Conservation (phyloP, 1,140 invertebrate genomes). For the Globodera rostochiensis region DNA sequence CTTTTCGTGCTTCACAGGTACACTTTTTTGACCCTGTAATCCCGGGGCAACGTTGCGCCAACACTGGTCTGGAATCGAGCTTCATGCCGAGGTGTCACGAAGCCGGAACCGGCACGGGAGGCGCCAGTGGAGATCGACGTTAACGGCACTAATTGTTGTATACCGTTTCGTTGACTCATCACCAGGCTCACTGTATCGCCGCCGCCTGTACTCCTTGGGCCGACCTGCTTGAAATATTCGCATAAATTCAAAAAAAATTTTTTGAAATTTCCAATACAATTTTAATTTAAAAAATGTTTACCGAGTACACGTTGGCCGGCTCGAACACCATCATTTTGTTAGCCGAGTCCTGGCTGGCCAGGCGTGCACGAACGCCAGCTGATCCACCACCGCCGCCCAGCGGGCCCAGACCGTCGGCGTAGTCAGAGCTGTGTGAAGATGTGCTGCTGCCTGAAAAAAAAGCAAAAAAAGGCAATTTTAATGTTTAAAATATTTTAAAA, state of each 20-base stretch:
- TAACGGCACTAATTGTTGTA: slow-evolving; percentile 37
- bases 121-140: slow-evolving; percentile 50
- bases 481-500: too few relatives aligned
- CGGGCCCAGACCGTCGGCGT: slow-evolving; percentile 48
- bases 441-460: slow-evolving; percentile 41
- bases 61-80: slow-evolving; percentile 16
- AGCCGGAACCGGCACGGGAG: slow-evolving; percentile 51
- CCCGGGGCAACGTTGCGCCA: slow-evolving; percentile 56
- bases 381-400: slow-evolving; percentile 37
- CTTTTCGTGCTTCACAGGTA: slow-evolving; percentile 32
- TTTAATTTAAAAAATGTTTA: neutral
- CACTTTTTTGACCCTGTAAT: slow-evolving; percentile 64
- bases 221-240: neutral
- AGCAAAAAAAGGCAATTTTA: too few relatives aligned
- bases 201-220: slow-evolving; percentile 12
- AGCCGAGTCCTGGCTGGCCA: slow-evolving; percentile 60
- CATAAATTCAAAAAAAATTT: too few relatives aligned
- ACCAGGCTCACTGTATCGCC: slow-evolving; percentile 60
- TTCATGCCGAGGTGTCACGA: slow-evolving; percentile 52
- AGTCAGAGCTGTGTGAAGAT: slow-evolving; percentile 60
- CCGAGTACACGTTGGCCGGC: slow-evolving; percentile 24
- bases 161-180: slow-evolving; percentile 38
- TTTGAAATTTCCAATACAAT: too few relatives aligned
- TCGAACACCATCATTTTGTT: slow-evolving; percentile 35
- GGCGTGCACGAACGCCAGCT: slow-evolving; percentile 47